A percentile compares a stretch with the other conserved stretches of the same genome.
phyloP scores from a whole-genome alignment of 2,113 vertebrate genomes.

The Lophochroa leadbeateri region DNA sequence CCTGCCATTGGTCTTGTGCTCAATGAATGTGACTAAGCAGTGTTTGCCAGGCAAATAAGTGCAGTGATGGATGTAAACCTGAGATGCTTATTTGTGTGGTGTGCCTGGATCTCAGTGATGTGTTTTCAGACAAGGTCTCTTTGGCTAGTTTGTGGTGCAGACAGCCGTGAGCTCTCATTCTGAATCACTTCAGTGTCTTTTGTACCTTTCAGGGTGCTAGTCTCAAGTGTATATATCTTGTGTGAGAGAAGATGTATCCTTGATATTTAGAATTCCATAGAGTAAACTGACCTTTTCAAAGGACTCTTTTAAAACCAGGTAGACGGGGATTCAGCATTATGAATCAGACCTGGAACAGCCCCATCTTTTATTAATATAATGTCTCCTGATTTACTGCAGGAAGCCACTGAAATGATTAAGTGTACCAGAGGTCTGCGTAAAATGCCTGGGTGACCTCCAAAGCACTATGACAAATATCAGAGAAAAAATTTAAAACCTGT shows the following conservation, averaged over 20 bases:
- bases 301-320: conserved; percentile 23
- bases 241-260: background rate
- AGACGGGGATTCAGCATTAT: background rate
- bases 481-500: conserved; percentile 30
- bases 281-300: conserved; percentile 51
- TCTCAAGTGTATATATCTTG: background rate
- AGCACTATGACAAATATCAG: conserved; percentile 35
- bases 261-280: conserved; percentile 7
- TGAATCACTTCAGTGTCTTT: background rate
- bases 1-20: background rate
- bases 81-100: background rate
- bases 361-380: conserved; percentile 61
- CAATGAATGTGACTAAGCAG: background rate
- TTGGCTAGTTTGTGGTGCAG: background rate
- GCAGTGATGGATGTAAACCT: background rate
- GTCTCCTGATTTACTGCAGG: conserved; percentile 58
- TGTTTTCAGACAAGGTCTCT: background rate
- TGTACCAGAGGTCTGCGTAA: conserved; percentile 47
- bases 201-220: background rate
- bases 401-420: conserved; percentile 56
- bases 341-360: conserved; percentile 47
- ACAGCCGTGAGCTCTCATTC: background rate
- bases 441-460: conserved; percentile 47
- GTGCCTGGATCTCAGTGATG: background rate
- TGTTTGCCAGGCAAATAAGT: background rate